These are phyloP conservation scores for Crenuchus spilurus DNA, from an alignment of 2,797 vertebrate species.

Conservation along the genomic window DNA sequence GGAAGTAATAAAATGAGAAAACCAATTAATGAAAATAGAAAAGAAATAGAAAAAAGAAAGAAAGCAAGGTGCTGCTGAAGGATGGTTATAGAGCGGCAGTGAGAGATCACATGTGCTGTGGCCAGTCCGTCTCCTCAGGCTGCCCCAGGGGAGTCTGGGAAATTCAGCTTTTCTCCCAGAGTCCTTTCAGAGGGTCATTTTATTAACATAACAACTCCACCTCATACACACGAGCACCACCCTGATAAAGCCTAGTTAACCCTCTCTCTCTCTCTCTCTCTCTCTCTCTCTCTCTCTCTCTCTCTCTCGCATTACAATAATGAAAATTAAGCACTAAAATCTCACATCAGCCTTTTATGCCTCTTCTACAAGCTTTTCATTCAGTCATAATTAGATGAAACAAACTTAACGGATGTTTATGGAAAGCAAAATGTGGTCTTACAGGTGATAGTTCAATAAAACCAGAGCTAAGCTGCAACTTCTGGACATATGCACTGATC, in stretches of 20 bases:
- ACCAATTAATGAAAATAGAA: no score
- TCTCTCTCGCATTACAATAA: neutral
- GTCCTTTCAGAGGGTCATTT: constrained; percentile 1
- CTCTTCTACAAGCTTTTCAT: constrained; percentile 47
- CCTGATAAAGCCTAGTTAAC: neutral
- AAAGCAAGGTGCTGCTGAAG: no score
- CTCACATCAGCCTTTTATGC: constrained; percentile 24
- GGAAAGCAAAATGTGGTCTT: neutral
- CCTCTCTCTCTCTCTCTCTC: neutral
- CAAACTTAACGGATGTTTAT: neutral
- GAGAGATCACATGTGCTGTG: neutral
- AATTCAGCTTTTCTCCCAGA: constrained; percentile 61
- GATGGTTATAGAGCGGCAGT: neutral
- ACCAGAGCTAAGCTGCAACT: neutral
- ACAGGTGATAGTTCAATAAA: neutral
- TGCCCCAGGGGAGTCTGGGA: constrained; percentile 72
- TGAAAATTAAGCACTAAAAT: neutral
- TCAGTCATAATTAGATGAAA: neutral
- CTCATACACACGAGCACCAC: neutral
- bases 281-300: neutral
- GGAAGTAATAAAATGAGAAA: neutral
- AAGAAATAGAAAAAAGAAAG: no score
- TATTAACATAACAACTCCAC: constrained; percentile 33
- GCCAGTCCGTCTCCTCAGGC: constrained; percentile 66
- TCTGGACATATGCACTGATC: no score